phyloP scores from a whole-genome alignment of 2,797 vertebrate genomes.

The Arnoldichthys spilopterus region DNA sequence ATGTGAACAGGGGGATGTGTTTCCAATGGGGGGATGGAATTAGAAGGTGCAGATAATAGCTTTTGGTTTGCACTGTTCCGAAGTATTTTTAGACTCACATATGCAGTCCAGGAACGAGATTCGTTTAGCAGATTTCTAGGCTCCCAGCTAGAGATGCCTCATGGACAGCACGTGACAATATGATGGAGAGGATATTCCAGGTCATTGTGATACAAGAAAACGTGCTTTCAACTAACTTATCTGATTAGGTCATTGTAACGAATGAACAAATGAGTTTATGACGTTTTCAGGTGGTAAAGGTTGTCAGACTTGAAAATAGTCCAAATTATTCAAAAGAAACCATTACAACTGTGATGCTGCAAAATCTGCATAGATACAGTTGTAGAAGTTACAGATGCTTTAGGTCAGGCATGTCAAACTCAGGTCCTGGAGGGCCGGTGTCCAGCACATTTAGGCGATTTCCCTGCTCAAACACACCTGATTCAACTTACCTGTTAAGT shows the following conservation, averaged over 20 bases:
- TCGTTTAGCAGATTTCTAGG: conserved; percentile 42
- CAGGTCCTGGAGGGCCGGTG: too few species aligned
- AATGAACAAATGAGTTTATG: background rate
- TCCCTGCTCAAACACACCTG: too few species aligned
- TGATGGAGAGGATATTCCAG: conserved; percentile 34
- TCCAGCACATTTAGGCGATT: too few species aligned
- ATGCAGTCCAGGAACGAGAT: conserved; percentile 68
- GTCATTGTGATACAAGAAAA: conserved; percentile 24
- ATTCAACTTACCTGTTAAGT: too few species aligned
- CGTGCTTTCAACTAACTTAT: background rate
- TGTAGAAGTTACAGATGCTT: too few species aligned
- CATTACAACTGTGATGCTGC: too few species aligned
- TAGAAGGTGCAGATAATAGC: conserved; percentile 68
- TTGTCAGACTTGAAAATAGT: background rate
- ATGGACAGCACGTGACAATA: conserved; percentile 4
- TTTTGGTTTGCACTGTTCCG: conserved; percentile 57
- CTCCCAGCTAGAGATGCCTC: conserved; percentile 13
- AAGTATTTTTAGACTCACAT: conserved; percentile 73
- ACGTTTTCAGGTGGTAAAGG: background rate
- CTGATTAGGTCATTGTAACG: background rate
- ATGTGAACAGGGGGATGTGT: conserved; percentile 78
- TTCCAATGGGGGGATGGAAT: conserved; percentile 75
- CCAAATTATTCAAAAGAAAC: background rate
- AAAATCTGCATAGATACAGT: too few species aligned
- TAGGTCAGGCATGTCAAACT: too few species aligned